Evolutionary conservation across 1,140 invertebrate genomes (phyloP), one percentile per base, ranked within the genome.

Genomic region (Eueides isabella): DNA sequence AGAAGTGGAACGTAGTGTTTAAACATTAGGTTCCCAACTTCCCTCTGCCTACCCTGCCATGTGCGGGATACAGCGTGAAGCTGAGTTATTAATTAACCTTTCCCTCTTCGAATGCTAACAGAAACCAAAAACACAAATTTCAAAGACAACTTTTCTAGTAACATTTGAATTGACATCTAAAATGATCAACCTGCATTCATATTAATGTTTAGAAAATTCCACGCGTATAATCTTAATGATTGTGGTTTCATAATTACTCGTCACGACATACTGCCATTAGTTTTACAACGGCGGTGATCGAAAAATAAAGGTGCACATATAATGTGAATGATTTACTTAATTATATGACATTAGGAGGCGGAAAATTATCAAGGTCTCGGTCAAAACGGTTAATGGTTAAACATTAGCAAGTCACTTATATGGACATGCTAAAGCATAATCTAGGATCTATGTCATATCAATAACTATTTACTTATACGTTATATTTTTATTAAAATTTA

Each of bases 281-380:
- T 3, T 33, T 19, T 30, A 41, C 30, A 66, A 66, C 38, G 16
- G 65, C 38, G 9, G 65, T 44, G 35, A 48, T 67, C 44, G 30
- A 31, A 33, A 61, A 33, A 55, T 68, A 68, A 33, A 41, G 44
- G 66, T 16, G 16, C 35, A 14, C 23, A 26, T 16, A 61, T 38
- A 55, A 67, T 33, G 67, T 68, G 67, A 29, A 61, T 33, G 44
- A 68, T 68, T 68, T 68, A 61, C 41, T 68, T 61, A 68, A 68
- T 68, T 68, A 61, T 61, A 68, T 38, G 66, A 48, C 30, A 68
- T 68, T 68, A 68, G n/a, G 23, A 6, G 41, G 16, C 12, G 48
- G 48, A 33, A 61, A 68, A 68, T 61, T 44, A 55, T 61, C 29
- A 61, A 68, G 44, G 44, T 68, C 29, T 28, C 33, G 48, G 48